Base-by-base conservation (phyloP, 2,888 invertebrate genomes). In the Pedicia rivosa region DNA sequence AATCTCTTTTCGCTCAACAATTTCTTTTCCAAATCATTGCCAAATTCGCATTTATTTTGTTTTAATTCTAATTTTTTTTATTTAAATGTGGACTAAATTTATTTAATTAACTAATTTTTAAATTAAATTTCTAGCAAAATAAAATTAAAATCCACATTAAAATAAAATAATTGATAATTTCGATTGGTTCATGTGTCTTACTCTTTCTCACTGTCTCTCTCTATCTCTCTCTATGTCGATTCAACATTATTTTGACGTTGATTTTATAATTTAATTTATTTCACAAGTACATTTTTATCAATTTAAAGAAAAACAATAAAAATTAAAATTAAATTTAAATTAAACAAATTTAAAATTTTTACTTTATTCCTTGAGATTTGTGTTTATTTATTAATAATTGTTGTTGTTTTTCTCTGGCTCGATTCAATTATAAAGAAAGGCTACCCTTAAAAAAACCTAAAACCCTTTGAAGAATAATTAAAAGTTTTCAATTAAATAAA, bases 1-100 rank as follows among this genome's bases (percentile, higher is more conserved):
- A 15, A 35, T 14, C 36, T 27, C 43, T 42, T 43, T 52, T 59
- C 57, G 61, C 60, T 59, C 52, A 54, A 58, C 59, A 60, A 61
- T 59, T 57, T 52, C 50, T 50, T 47, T 49, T 45, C 46, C 41
- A 50, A 50, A 50, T 43, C 47, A 44, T 47, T 50, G 50, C 50
- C 50, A 50, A 50, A 51, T 50, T 48, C 49, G 50, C 51, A 46
- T 47, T 47, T 42, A 42, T 42, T 42, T 43, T 39, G 41, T 37
- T 20, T 32, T 16, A 17, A 22, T 30, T 30, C 7, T 14, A 22
- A 22, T 22, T 24, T 34, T 8, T 34, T 37, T 37, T 39, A 14
- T 38, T 29, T 17, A 24, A 41, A 28, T 31, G 31, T 40, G 9
- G 19, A 26, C 8, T 30, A 13, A 30, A 29, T 19, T 19, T 17